Evolutionary conservation across 2,113 vertebrate genomes (phyloP).

Genomic region (Peromyscus californicus): DNA sequence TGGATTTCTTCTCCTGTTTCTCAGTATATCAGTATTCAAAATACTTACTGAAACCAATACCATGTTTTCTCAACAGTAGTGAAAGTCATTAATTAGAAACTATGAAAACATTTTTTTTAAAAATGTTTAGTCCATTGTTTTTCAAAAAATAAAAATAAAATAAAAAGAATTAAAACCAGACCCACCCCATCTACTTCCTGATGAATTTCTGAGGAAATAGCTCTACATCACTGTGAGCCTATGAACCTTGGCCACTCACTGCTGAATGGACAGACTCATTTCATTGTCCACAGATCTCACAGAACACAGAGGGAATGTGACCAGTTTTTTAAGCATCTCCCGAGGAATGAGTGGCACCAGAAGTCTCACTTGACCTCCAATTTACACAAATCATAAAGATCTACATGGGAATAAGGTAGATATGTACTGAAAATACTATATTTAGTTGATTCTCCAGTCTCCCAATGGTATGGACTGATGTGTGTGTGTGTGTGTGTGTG

Average conservation of each 20-base stretch:
- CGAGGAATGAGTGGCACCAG: not conserved
- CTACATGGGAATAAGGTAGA: not conserved
- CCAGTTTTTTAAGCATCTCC: not conserved
- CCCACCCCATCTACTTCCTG: not conserved
- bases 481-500: not conserved
- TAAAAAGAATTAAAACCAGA: not conserved
- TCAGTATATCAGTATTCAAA: not conserved
- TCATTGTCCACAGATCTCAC: constrained; percentile 1
- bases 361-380: not conserved
- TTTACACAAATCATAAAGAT: constrained; percentile 29
- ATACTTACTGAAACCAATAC: not conserved
- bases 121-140: not conserved
- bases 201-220: not conserved
- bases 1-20: not conserved
- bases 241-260: not conserved
- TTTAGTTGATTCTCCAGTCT: not conserved
- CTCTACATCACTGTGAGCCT: not conserved
- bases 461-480: not conserved
- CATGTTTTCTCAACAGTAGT: not conserved
- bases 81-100: too few species aligned
- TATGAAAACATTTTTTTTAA: not conserved
- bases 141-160: not conserved
- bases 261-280: not conserved
- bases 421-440: not conserved
- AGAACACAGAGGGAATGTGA: not conserved